Evolutionary conservation across 2,888 invertebrate species (phyloP).

Genomic region (Aplocera efformata): DNA sequence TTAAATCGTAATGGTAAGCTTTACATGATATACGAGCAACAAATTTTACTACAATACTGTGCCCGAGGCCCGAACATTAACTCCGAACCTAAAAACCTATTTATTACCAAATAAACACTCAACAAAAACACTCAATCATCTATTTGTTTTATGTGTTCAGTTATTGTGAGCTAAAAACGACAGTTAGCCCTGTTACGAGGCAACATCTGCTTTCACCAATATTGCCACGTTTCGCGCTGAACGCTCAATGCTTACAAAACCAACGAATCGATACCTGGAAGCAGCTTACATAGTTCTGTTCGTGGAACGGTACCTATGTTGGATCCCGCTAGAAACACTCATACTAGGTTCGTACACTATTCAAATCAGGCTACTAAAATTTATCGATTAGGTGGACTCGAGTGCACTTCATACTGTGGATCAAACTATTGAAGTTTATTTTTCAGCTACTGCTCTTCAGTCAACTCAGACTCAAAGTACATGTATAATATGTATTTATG

Average conservation of each 20-base stretch:
- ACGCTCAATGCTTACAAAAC: slow-evolving; percentile 59
- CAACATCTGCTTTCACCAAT: slow-evolving; percentile 53
- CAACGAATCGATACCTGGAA: slow-evolving; percentile 54
- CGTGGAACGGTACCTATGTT: slow-evolving; percentile 11
- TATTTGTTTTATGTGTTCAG: slow-evolving; percentile 30
- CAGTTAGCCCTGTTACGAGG: slow-evolving; percentile 45
- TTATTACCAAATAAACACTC: slow-evolving; percentile 30
- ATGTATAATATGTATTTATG: too few relatives aligned
- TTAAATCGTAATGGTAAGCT: too few relatives aligned
- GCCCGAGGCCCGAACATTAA: slow-evolving; percentile 14
- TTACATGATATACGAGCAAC: background rate
- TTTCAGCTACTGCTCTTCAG: too few relatives aligned
- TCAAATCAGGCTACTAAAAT: too few relatives aligned
- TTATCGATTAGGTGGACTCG: too few relatives aligned
- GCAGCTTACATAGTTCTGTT: slow-evolving; percentile 37
- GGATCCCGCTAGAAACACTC: slow-evolving; percentile 4
- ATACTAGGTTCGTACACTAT: too few relatives aligned
- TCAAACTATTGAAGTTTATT: too few relatives aligned
- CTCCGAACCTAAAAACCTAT: slow-evolving; percentile 22
- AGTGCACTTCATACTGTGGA: too few relatives aligned
- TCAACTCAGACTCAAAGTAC: too few relatives aligned
- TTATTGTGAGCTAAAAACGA: slow-evolving; percentile 37
- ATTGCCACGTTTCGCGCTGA: slow-evolving; percentile 47
- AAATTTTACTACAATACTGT: background rate
- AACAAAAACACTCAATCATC: slow-evolving; percentile 30